Evolutionary conservation across 2,797 vertebrate species (phyloP), one percentile per base, ranked within the genome.

Genomic region (Pipistrellus nathusii): DNA sequence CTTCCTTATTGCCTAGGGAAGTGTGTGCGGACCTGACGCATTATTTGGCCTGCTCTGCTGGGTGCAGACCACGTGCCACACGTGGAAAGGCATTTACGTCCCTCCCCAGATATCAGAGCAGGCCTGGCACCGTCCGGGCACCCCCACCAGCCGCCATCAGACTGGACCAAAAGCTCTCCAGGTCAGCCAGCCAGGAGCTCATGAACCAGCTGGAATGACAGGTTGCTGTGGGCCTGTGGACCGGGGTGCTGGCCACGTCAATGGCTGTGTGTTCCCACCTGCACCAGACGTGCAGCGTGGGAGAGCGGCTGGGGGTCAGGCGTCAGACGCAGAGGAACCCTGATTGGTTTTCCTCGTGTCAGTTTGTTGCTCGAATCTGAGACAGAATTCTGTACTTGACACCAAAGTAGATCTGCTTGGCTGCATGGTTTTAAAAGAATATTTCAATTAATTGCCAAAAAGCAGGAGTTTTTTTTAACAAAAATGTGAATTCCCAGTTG

Each of bases 191-290:
- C 8, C 35, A 21, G 13, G 82, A 3, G 18, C n/a, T 51, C 14
- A 17, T 8, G 30, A 83, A 64, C 71, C 71, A 62, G 72, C 72
- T 15, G 20, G 32, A 27, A 6, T 5, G 66, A 89, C 51, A 18
- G 35, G n/a, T 71, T 41, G 21, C 53, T 0, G 0, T 2, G 17
- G 44, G 3, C 51, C 35, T 8, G 3, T 10, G 38, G 32, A 46
- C n/a, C 41, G 1, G 15, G 0, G 0, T 1, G 1, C 4, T 1
- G 23, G 38, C 21, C 3, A 20, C 35, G 1, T 2, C n/a, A 3
- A 18, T 1, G 18, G 30, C 1, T 17, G 48, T 6, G 18, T 18
- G 1, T 68, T 25, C 57, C 76, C 55, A 2, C 53, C 41, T 7
- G 46, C 21, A 32, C 35, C 23, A 18, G 48, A 69, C 0, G 2